Evolutionary conservation across 2,888 invertebrate species (phyloP), one percentile per base, ranked within the genome.

Genomic region (Tachina grossa): DNA sequence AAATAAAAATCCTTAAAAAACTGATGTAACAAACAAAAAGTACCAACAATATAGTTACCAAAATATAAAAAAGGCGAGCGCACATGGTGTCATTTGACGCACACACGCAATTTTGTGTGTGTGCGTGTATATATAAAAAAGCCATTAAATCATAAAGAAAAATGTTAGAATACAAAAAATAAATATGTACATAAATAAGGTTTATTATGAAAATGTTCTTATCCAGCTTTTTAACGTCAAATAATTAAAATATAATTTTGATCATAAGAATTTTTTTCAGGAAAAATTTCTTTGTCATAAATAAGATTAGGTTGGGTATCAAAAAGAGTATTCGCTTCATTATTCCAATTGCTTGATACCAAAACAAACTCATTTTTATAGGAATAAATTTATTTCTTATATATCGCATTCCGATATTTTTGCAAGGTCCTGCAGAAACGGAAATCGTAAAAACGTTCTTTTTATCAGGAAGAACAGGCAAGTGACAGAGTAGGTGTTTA

Each of bases 11-110:
- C 55, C 53, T 61, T 63, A 72, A 75, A 85, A 31, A 69, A 83
- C 71, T 76, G 53, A 45, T 85, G 19, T 19, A 84, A 14, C 84
- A 65, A 74, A 71, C 63, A 59, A 69, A 63, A 76, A 74, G 72
- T 39, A 68, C 11, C 11, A 72, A 41, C 39, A 76, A 57, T 59
- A 59, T 14, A n/a, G n/a, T n/a, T n/a, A 66, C 61, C n/a, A 49
- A 47, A 74, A 78, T 68, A 75, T 75, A 75, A 76, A 82, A 75
- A 85, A 82, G 59, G 53, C 59, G 59, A 85, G 68, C 31, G 31
- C 85, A 85, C 82, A 85, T 85, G 85, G 82, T 85, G 79, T 83
- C 76, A 61, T 76, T 80, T 76, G 63, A 68, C 76, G 61, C 79
- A 72, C 22, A 66, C 71, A 69, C 47, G 53, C 59, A 55, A 11